These are phyloP conservation scores for Oophaga pumilio DNA, from an alignment of 2,113 vertebrate species.

Conservation along the genomic window DNA sequence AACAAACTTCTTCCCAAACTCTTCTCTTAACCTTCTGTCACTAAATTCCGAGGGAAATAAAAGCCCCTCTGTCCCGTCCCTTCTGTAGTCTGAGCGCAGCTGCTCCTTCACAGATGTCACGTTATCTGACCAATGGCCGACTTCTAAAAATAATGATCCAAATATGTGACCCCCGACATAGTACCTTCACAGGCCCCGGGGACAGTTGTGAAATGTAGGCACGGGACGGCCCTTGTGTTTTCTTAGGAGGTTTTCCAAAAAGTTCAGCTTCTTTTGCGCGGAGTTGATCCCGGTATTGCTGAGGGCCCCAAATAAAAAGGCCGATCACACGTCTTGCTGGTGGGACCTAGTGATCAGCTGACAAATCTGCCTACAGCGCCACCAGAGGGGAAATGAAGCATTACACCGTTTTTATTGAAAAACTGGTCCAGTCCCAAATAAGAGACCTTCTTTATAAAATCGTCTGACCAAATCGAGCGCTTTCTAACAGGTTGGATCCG, in stretches of 20 bases:
- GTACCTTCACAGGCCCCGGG: neutral
- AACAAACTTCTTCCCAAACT: constrained; percentile 8
- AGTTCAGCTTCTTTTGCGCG: neutral
- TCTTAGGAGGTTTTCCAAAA: neutral
- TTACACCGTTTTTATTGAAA: too few species aligned
- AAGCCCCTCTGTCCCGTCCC: neutral
- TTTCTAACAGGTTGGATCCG: neutral
- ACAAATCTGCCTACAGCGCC: too few species aligned
- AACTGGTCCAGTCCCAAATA: too few species aligned
- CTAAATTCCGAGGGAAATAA: neutral
- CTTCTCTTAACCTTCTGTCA: neutral
- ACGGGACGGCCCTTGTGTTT: constrained; percentile 3
- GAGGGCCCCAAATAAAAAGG: neutral
- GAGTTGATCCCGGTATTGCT: neutral
- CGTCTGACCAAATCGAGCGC: too few species aligned
- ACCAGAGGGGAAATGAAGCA: too few species aligned
- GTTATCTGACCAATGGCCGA: neutral
- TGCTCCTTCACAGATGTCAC: constrained; percentile 16
- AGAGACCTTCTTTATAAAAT: too few species aligned
- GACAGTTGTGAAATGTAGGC: constrained; percentile 8
- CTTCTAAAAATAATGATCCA: constrained; percentile 20
- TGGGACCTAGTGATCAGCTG: too few species aligned
- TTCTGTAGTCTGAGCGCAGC: neutral
- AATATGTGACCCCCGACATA: constrained; percentile 26
- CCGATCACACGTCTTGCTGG: too few species aligned